Evolutionary conservation across 2,888 invertebrate species (phyloP).

Genomic region (Mactromeris polynyma): DNA sequence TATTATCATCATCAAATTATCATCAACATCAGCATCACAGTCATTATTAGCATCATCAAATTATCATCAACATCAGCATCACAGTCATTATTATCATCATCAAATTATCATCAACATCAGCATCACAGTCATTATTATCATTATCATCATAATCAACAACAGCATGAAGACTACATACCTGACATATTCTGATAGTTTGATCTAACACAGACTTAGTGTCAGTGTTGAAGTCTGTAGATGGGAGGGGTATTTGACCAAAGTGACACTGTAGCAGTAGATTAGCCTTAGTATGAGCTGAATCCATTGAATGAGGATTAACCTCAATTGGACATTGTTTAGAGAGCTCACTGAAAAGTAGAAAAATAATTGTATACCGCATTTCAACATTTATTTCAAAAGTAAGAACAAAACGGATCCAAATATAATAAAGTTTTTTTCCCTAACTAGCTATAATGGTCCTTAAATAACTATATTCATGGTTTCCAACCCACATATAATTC

Average conservation of each 20-base stretch:
- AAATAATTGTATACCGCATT: background rate
- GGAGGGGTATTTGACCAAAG: slow-evolving; percentile 93
- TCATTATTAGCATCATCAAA: too few relatives aligned
- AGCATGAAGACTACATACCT: slow-evolving; percentile 86
- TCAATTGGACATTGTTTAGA: slow-evolving; percentile 92
- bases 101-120: background rate
- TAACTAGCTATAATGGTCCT: too few relatives aligned
- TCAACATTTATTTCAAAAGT: too few relatives aligned
- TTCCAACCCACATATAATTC: too few relatives aligned
- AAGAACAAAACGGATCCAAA: too few relatives aligned
- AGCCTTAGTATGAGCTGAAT: slow-evolving; percentile 97
- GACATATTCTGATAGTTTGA: slow-evolving; percentile 97
- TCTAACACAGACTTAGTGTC: slow-evolving; percentile 99
- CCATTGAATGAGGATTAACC: slow-evolving; percentile 92
- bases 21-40: too few relatives aligned
- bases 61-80: too few relatives aligned
- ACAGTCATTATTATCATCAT: too few relatives aligned
- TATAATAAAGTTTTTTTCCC: too few relatives aligned
- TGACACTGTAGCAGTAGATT: slow-evolving; percentile 97
- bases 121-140: background rate
- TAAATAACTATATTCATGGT: too few relatives aligned
- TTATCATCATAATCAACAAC: background rate
- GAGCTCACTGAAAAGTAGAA: slow-evolving; percentile 90
- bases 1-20: too few relatives aligned
- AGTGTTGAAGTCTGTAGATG: slow-evolving; percentile 97